phyloP scores from a whole-genome alignment of 2,113 vertebrate genomes.

The Acanthisitta chloris region DNA sequence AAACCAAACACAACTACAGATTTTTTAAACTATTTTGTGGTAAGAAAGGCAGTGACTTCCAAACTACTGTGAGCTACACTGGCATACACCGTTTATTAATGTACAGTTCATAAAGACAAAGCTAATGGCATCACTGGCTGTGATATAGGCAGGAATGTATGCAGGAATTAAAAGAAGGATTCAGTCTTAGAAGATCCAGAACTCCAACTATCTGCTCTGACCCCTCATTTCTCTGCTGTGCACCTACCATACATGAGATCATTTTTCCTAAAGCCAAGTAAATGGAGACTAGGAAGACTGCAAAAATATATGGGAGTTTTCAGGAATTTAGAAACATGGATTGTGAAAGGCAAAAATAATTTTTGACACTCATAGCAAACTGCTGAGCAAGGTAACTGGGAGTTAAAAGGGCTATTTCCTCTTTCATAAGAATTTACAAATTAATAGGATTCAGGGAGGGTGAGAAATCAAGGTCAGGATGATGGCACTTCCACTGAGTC shows the following conservation, averaged over 20 bases:
- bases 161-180: neutral
- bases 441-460: neutral
- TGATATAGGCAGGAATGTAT: neutral
- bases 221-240: neutral
- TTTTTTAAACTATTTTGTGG: neutral
- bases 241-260: neutral
- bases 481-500: neutral
- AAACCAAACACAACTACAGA: neutral
- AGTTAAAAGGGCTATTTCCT: neutral
- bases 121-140: neutral
- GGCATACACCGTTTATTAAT: neutral
- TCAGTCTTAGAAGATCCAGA: neutral
- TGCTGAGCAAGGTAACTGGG: neutral
- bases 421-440: neutral
- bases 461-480: neutral
- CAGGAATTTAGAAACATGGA: neutral
- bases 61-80: neutral
- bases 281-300: neutral
- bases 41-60: neutral
- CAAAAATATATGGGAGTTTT: neutral
- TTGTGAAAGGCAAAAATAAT: neutral
- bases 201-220: neutral
- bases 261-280: neutral
- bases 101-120: neutral
- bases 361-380: neutral